Evolutionary conservation across 1,140 invertebrate genomes (phyloP), one percentile per base, ranked within the genome.

Genomic region (Armadillidium nasatum): DNA sequence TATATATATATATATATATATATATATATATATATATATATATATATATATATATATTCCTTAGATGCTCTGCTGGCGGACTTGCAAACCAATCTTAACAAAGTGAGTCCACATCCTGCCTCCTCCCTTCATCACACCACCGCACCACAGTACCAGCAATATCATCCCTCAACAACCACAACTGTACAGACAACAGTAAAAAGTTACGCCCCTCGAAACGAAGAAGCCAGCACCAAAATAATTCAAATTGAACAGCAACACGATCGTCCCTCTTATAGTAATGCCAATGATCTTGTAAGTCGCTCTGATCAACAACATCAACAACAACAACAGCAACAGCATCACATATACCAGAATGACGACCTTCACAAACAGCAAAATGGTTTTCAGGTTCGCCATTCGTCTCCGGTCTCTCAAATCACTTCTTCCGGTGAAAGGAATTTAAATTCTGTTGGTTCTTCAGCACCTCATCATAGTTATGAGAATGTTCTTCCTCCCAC

Each of bases 11-110:
- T 9, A 44, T 43, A 43, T 43, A 3, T 43, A 71, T 43, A 71
- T 44, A 71, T 71, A 4, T 19, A 71, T 43, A 44, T 9, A 11
- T 10, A n/a, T 60, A 19, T 19, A 60, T 15, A 60, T 13, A 60
- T 60, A 60, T 13, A 19, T 60, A 60, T 60, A 19, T 60, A 60
- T 13, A 3, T 60, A 60, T 13, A 1, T 60, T 60, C 19, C 19
- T 60, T 19, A 60, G 50, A 60, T 60, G 50, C 50, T 1, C 19
- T 60, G 7, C 50, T 60, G 50, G 50, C 50, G 50, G 50, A 60
- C 50, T 60, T 60, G 50, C 50, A 60, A 60, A 60, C 50, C 50
- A 60, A 60, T 60, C 19, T 60, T 13, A 60, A 60, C 19, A 60
- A 60, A 60, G 50, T 60, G 11, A 15, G 3, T 19, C 7, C 50